These are phyloP conservation scores for Pandemis cinnamomeana DNA, from an alignment of 2,888 invertebrate species.

Conservation along the genomic window DNA sequence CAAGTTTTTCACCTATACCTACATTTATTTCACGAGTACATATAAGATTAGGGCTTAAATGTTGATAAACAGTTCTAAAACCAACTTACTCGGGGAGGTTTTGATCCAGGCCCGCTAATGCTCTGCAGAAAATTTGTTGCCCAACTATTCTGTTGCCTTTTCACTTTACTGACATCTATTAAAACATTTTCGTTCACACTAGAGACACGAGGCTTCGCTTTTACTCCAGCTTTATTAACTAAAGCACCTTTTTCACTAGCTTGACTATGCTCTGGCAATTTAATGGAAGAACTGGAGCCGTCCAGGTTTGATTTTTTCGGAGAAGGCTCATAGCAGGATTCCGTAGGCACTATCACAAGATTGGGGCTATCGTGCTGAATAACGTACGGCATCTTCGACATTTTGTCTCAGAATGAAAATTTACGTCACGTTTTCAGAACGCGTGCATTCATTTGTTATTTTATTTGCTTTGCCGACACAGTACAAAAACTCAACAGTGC, in stretches of 20 bases:
- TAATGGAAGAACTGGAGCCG: background rate
- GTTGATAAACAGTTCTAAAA: background rate
- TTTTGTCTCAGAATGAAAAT: conserved; percentile 37
- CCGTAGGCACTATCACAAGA: conserved; percentile 53
- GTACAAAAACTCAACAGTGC: conserved; percentile 10
- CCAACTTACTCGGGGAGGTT: conserved; percentile 42
- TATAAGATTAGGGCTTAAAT: background rate
- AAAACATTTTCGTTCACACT: conserved; percentile 29
- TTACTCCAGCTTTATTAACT: conserved; percentile 23
- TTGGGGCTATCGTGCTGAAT: conserved; percentile 53
- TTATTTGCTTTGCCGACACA: conserved; percentile 18
- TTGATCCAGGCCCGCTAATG: conserved; percentile 44
- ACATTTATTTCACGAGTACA: too few relatives aligned
- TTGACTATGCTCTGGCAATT: background rate
- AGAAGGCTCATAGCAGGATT: conserved; percentile 41
- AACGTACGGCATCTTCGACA: conserved; percentile 46
- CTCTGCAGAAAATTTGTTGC: conserved; percentile 47
- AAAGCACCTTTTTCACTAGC: conserved; percentile 22
- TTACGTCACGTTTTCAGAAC: conserved; percentile 27
- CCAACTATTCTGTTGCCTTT: conserved; percentile 43
- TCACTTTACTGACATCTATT: conserved; percentile 26
- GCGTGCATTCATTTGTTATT: conserved; percentile 39
- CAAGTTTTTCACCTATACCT: too few relatives aligned
- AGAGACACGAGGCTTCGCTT: conserved; percentile 2
- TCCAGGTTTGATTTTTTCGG: conserved; percentile 45